Evolutionary conservation across 2,888 invertebrate genomes (phyloP).

Genomic region (Therioaphis trifolii): DNA sequence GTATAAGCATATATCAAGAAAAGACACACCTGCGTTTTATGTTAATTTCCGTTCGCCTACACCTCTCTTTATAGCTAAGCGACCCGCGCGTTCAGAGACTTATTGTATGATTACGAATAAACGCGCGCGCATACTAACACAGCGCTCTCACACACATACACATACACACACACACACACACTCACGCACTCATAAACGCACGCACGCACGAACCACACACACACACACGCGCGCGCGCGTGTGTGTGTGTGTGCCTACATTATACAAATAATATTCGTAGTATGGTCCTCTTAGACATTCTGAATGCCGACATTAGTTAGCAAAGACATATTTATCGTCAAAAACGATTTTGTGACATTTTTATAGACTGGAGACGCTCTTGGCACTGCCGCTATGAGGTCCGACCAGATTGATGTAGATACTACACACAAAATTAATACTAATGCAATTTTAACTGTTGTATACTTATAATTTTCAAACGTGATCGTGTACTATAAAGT

Average conservation of each 20-base stretch:
- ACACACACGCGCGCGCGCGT: too few species aligned
- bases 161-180: background rate
- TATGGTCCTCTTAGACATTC: slow-evolving; percentile 1
- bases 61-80: slow-evolving; percentile 4
- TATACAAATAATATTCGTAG: background rate
- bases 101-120: background rate
- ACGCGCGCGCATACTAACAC: background rate
- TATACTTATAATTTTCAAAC: background rate
- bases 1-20: slow-evolving; percentile 26
- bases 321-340: slow-evolving; percentile 34
- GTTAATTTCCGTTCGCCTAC: slow-evolving; percentile 60
- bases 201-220: too few species aligned
- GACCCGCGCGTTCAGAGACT: background rate
- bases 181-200: too few species aligned
- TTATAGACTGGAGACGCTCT: background rate
- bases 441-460: too few species aligned
- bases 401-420: background rate
- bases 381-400: background rate
- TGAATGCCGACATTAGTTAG: slow-evolving; percentile 9
- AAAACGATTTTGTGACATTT: slow-evolving; percentile 10
- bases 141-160: background rate
- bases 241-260: too few species aligned
- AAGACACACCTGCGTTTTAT: slow-evolving; percentile 62
- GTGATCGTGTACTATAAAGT: background rate
- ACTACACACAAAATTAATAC: too few species aligned